Base-by-base conservation (phyloP, 2,888 invertebrate species). In the Caenorhabditis virilis region DNA sequence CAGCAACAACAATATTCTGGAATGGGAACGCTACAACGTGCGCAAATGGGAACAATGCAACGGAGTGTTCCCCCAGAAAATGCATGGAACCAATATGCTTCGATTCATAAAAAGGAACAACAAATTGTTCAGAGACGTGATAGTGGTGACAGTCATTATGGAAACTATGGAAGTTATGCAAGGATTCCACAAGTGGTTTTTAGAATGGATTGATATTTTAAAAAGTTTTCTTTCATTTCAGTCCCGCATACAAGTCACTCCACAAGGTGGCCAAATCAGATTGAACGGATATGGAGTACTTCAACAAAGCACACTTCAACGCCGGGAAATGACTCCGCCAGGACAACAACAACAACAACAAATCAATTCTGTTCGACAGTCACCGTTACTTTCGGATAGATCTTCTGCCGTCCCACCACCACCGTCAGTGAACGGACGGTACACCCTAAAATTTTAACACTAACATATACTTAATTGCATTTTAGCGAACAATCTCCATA, bases 151-250 rank as follows among this genome's bases (percentile, higher is more conserved):
- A 54, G 30, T 3, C 47, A 48, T 9, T 72, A 72, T 35, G 69
- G 69, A 50, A 50, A 60, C 22, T 74, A 74, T 53, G 74, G 67
- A 30, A 74, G 69, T 51, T 74, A 74, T 42, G 71, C 70, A 15
- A 63, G 74, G 55, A 56, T 71, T 36, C 69, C 68, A 6, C 56
- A 66, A 22, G 66, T 66, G 38, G 57, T 64, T 11, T 41, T 49
- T 54, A 20, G 26, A 35, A 46, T 13, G 16, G 48, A 26, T 33
- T 38, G 26, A 36, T 18, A 50, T 16, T 16, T 45, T 42, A 27
- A 27, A 26, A 36, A 48, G 22, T 48, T 35, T 33, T 26, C 7
- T 26, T 5, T 2, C 26, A 2, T 57, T 69, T 22, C 47, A 69
- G 66, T 64, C 67, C 7, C 47, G 71, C 16, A 62, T 71, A 22